Evolutionary conservation across 1,140 invertebrate species (phyloP).

Genomic region (Eulimnadia texana): DNA sequence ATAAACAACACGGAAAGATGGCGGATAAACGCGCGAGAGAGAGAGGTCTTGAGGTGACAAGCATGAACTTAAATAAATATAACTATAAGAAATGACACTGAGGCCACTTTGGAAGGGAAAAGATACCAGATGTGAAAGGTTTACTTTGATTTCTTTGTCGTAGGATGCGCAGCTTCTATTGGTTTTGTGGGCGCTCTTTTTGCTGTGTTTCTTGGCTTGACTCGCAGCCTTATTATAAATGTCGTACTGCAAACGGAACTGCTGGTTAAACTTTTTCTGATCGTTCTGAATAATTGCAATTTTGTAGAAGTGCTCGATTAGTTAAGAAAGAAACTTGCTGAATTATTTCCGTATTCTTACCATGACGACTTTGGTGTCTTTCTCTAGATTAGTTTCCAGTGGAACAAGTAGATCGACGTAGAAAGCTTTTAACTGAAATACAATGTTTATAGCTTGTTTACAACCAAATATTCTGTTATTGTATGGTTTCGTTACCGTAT

Average conservation of each 20-base stretch:
- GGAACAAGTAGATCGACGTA: conserved; percentile 83
- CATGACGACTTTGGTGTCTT: conserved; percentile 84
- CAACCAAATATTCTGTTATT: not conserved
- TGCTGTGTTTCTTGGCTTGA: conserved; percentile 72
- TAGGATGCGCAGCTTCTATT: conserved; percentile 42
- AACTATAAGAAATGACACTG: no score
- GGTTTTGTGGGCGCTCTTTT: conserved; percentile 30
- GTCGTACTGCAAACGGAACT: conserved; percentile 73
- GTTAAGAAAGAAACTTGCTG: conserved; percentile 25
- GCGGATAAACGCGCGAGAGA: no score
- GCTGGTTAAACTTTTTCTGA: conserved; percentile 76
- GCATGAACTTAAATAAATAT: no score
- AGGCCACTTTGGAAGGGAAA: not conserved
- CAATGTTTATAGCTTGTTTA: conserved; percentile 15
- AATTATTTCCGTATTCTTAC: conserved; percentile 33
- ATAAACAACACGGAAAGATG: no score
- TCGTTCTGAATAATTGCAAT: no score
- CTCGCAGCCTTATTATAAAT: conserved; percentile 75
- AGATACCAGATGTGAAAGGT: conserved; percentile 11
- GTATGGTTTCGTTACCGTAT: conserved; percentile 56
- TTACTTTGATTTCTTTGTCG: conserved; percentile 76
- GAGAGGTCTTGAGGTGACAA: no score
- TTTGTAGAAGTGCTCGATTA: no score
- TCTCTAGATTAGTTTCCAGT: conserved; percentile 79
- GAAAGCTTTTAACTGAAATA: conserved; percentile 73